Conservation (phyloP, 2,113 vertebrate species). For the Python bivittatus region DNA sequence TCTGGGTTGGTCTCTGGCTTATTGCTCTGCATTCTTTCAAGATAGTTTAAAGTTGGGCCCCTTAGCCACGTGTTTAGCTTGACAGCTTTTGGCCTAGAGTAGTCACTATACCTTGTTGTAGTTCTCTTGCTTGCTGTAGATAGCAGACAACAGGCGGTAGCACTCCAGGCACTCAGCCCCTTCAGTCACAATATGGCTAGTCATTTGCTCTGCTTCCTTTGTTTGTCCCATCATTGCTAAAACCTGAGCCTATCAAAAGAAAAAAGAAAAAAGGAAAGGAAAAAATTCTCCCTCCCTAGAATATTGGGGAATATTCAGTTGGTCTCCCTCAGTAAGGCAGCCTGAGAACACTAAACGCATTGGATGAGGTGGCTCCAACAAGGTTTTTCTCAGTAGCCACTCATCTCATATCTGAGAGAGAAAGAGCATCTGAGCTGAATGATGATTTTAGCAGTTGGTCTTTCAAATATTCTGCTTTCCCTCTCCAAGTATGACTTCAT, state of each 20-base stretch:
- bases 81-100: not conserved
- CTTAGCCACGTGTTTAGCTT: not conserved
- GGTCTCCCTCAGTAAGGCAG: not conserved
- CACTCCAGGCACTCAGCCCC: slow-evolving; percentile 86
- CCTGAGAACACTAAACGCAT: not conserved
- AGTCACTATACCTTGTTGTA: slow-evolving; percentile 77
- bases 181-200: slow-evolving; percentile 78
- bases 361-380: not conserved
- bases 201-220: slow-evolving; percentile 86
- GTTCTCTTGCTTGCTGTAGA: slow-evolving; percentile 90
- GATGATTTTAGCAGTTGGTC: not conserved
- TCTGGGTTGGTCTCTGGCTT: not conserved
- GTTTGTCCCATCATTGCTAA: slow-evolving; percentile 83
- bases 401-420: not conserved
- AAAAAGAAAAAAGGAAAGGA: not conserved
- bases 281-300: not conserved
- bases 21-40: not conserved
- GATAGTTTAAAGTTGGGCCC: not conserved
- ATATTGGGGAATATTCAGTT: not conserved
- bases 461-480: not conserved
- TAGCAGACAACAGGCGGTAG: slow-evolving; percentile 90
- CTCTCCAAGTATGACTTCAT: not conserved
- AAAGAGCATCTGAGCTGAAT: not conserved
- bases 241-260: slow-evolving; percentile 85
- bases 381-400: not conserved